Evolutionary conservation across 2,113 vertebrate species (phyloP), one percentile per base, ranked within the genome.

Genomic region (Serranochromis macrocephalus): DNA sequence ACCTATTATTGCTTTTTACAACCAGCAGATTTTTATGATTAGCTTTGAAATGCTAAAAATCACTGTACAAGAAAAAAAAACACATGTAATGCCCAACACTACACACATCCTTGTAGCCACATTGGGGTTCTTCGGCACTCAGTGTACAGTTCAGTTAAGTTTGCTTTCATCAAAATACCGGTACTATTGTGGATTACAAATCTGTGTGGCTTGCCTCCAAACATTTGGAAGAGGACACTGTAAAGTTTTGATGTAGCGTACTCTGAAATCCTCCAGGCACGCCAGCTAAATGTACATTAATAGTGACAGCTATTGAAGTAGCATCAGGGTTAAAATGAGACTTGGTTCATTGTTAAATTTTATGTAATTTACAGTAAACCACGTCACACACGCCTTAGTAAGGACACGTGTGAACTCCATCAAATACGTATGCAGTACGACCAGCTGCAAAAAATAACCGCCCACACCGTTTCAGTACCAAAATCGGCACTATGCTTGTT

Each of bases 331-430:
- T 47, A 31, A 78, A 47, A 5, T 49, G 1, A 29, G 14, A 19
- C 42, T 47, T 16, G 66, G 0, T 73, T 73, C 38, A 26, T 24
- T 26, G 38, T 26, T 45, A 0, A 45, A 45, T 17, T 45, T 45
- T 26, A 45, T 26, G 68, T 26, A 0, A 29, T 11, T 47, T 75
- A 47, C 71, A 75, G 6, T 75, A 75, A 75, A 17, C 0, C 1
- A 11, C 24, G 0, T 21, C 19, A 40, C 33, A 26, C 40, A 73
- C 0, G 3, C 40, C 38, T 17, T 26, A 45, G 38, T 9, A 3
- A 1, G 21, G 31, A 47, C 40, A 45, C 6, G 3, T 42, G 12
- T 71, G 38, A 75, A 31, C 71, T 29, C 68, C 24, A 29, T 17
- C 40, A 47, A 11, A 73, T 47, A 5, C 6, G 9, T 7, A 0